These are phyloP conservation scores for Heliconius hermathena DNA, from an alignment of 1,140 invertebrate genomes.

Conservation along the genomic window DNA sequence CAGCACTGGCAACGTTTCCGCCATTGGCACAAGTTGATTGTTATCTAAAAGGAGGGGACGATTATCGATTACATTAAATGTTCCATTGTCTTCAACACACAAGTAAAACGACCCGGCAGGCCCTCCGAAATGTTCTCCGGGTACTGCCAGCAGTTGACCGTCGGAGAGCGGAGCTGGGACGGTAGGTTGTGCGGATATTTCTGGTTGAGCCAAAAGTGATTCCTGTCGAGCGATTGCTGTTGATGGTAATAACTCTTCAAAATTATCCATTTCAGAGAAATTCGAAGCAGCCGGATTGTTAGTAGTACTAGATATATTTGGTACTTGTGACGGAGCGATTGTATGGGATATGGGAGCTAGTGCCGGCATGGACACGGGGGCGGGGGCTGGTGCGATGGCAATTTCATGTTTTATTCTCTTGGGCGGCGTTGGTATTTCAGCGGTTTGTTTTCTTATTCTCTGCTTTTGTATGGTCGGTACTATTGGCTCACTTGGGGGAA, in stretches of 20 bases:
- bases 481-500: slow-evolving; percentile 52
- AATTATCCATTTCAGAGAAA: slow-evolving; percentile 69
- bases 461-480: slow-evolving; percentile 54
- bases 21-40: slow-evolving; percentile 82
- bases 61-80: slow-evolving; percentile 87
- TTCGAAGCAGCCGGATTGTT: slow-evolving; percentile 40
- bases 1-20: slow-evolving; percentile 55
- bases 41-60: slow-evolving; percentile 84
- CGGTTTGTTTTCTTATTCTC: slow-evolving; percentile 53
- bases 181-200: slow-evolving; percentile 49
- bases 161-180: slow-evolving; percentile 72
- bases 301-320: slow-evolving; percentile 47
- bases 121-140: slow-evolving; percentile 85
- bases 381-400: slow-evolving; percentile 53
- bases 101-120: slow-evolving; percentile 84
- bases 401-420: slow-evolving; percentile 71
- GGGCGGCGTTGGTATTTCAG: slow-evolving; percentile 52
- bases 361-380: slow-evolving; percentile 45
- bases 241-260: slow-evolving; percentile 73
- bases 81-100: slow-evolving; percentile 86
- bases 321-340: slow-evolving; percentile 38
- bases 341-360: slow-evolving; percentile 51
- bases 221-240: slow-evolving; percentile 64
- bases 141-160: slow-evolving; percentile 86
- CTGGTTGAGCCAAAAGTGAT: slow-evolving; percentile 39